Base-by-base conservation (phyloP, 2,797 vertebrate genomes). In the Tamandua tetradactyla region DNA sequence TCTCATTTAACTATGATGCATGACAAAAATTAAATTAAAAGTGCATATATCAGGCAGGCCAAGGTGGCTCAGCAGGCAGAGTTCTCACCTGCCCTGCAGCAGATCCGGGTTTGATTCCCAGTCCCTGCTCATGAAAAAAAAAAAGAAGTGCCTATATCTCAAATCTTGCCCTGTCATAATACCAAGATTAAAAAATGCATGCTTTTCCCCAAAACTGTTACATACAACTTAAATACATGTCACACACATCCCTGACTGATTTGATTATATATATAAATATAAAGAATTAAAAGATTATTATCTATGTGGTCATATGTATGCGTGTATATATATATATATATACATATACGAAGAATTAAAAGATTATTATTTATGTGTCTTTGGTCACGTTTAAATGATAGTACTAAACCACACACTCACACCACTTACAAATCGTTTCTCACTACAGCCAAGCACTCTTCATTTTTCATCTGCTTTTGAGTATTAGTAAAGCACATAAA, bases 1-100 rank as follows among this genome's bases (percentile, higher is more conserved):
- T 72, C 13, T 80, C 59, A 42, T 57, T 90, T 27, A n/a, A 87
- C 68, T 81, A 75, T 52, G 47, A 74, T 75, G 35, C 42, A 74
- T 47, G 42, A 92, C n/a, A 95, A 87, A n/a, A 83, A 74, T 14
- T 85, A 35, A 49, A 81, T 55, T 76, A 64, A 57, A 27, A 69
- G 61, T 78, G 12, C 47, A 40, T 47, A 59, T 9, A 69, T 8
- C 2, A n/a, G n/a, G n/a, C n/a, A n/a, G n/a, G n/a, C n/a, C n/a
- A n/a, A n/a, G n/a, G n/a, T n/a, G n/a, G n/a, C n/a, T n/a, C n/a
- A n/a, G n/a, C n/a, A n/a, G n/a, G n/a, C n/a, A n/a, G n/a, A n/a
- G n/a, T n/a, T n/a, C n/a, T n/a, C n/a, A n/a, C n/a, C n/a, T n/a
- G n/a, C n/a, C n/a, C n/a, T n/a, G n/a, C n/a, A n/a, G n/a, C n/a